Evolutionary conservation across 2,797 vertebrate genomes (phyloP).

Genomic region (Notoglanidium macrostoma): DNA sequence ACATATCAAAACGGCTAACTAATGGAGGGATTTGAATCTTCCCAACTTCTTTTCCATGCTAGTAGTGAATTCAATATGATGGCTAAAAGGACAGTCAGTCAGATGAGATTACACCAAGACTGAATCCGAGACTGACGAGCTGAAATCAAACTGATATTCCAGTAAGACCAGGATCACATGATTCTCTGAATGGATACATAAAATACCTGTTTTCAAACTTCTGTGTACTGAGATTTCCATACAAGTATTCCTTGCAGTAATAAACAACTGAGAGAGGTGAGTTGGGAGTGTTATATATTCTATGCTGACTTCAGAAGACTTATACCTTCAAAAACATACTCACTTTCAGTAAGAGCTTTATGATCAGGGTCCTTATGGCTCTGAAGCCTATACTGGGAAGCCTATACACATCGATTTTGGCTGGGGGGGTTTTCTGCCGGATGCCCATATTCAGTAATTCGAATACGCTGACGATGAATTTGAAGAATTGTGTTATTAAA

Average conservation of each 20-base stretch:
- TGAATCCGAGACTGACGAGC: not conserved
- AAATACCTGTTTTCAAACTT: not conserved
- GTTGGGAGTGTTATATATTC: not conserved
- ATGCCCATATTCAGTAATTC: not conserved
- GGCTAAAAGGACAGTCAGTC: not conserved
- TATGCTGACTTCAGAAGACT: no score
- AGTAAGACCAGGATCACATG: not conserved
- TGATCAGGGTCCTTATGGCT: not conserved
- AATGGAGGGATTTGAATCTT: not conserved
- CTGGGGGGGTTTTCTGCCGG: no score
- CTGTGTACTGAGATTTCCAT: not conserved
- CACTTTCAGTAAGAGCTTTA: no score
- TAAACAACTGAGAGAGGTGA: not conserved
- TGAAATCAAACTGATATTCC: slow-evolving; percentile 1
- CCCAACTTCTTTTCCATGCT: not conserved
- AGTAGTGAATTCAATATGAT: not conserved
- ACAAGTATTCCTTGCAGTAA: not conserved
- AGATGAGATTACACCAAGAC: not conserved
- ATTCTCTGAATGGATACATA: not conserved
- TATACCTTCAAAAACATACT: no score
- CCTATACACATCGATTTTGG: no score
- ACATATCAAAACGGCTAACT: not conserved
- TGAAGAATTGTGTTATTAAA: not conserved
- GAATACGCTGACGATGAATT: not conserved
- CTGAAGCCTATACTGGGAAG: not conserved